Evolutionary conservation across 1,140 invertebrate species (phyloP).

Genomic region (Drosophila subpulchrella): DNA sequence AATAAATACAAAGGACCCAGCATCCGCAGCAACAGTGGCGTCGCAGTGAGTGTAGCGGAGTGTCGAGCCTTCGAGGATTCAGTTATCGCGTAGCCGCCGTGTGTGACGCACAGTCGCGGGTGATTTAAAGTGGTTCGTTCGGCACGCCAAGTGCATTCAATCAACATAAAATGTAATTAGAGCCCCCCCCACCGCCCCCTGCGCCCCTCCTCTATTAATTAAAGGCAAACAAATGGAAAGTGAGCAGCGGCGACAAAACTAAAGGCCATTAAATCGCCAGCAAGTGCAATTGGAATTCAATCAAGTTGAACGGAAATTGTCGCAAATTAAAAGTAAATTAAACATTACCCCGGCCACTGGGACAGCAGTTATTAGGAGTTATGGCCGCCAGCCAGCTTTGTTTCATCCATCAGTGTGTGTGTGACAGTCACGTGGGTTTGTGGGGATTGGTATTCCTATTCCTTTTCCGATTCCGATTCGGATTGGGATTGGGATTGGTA

Average conservation of each 20-base stretch:
- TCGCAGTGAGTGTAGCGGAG: constrained; percentile 33
- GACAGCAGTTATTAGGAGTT: constrained; percentile 44
- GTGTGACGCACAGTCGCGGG: constrained; percentile 45
- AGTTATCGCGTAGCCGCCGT: constrained; percentile 65
- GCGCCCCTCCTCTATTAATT: constrained; percentile 25
- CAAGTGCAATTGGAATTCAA: constrained; percentile 36
- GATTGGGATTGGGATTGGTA: background rate
- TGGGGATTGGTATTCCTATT: background rate
- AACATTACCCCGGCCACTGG: constrained; percentile 40
- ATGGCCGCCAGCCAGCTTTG: constrained; percentile 30
- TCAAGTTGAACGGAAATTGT: constrained; percentile 54
- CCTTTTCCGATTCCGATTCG: background rate
- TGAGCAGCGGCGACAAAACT: constrained; percentile 22
- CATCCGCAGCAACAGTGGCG: constrained; percentile 66
- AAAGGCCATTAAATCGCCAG: constrained; percentile 12
- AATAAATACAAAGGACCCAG: constrained; percentile 65
- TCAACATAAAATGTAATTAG: constrained; percentile 61
- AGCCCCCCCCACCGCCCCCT: constrained; percentile 16
- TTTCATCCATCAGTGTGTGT: constrained; percentile 40
- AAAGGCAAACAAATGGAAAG: constrained; percentile 40
- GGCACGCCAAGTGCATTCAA: constrained; percentile 49
- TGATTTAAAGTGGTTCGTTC: constrained; percentile 20
- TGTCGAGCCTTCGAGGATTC: background rate
- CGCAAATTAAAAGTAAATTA: constrained; percentile 65
- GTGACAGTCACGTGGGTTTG: constrained; percentile 19